Base-by-base conservation (phyloP, 1,140 invertebrate species). In the Kradibia gibbosae region DNA sequence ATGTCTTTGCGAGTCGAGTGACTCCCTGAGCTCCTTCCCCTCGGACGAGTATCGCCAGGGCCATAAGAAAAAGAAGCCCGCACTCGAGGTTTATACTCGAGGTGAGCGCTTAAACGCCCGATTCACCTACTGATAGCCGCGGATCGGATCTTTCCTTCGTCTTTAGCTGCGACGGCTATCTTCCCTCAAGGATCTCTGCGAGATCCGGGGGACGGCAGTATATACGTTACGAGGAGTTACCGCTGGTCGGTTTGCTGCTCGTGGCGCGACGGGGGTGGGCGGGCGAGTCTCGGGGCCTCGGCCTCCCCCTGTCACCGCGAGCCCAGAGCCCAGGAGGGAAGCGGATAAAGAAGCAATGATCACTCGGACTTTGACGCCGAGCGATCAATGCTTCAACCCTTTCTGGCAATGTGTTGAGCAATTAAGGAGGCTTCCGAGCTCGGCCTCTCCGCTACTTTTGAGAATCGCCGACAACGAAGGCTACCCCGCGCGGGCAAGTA, bases 371-470 rank as follows among this genome's bases (percentile, higher is more conserved):
- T 48, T 48, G 34, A 15, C 28, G 10, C 70, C 15, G 22, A 17
- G n/a, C 42, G 42, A 67, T 70, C 77, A 39, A 70, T 78, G 55
- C n/a, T n/a, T n/a, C 34, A 34, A 67, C 31, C 28, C 34, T 20
- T 60, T 42, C 22, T 39, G 45, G 5, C 74, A 76, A 65, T 65
- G 57, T 25, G 57, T 31, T 10, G 57, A 31, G 71, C 78, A 80
- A 81, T 75, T 65, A 74, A 50, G 28, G n/a, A 53, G 31, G 60
- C 67, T n/a, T n/a, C n/a, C n/a, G n/a, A n/a, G n/a, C n/a, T n/a
- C n/a, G n/a, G n/a, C n/a, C n/a, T n/a, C n/a, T n/a, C n/a, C n/a
- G n/a, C n/a, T n/a, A n/a, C n/a, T n/a, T n/a, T n/a, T n/a, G n/a
- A n/a, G n/a, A n/a, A n/a, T n/a, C n/a, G n/a, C n/a, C n/a, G n/a